phyloP scores from a whole-genome alignment of 2,888 invertebrate species.

The Antheraea yamamai region DNA sequence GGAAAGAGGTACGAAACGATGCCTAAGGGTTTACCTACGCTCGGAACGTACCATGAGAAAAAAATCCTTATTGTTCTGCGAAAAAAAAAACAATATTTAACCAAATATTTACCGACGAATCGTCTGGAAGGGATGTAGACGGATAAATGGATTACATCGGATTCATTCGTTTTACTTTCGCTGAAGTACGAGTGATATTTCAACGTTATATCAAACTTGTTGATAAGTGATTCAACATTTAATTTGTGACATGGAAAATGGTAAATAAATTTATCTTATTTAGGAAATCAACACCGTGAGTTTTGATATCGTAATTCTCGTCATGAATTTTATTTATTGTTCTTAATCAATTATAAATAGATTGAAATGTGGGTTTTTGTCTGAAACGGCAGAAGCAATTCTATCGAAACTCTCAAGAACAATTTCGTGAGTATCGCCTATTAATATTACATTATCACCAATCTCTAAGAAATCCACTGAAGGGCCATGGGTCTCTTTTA shows the following conservation, averaged over 20 bases:
- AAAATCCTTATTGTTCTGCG: neutral
- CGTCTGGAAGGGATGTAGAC: neutral
- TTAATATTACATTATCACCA: too few species aligned
- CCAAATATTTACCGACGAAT: constrained; percentile 11
- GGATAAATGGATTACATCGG: constrained; percentile 19
- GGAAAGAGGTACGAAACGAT: constrained; percentile 12
- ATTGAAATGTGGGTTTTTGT: too few species aligned
- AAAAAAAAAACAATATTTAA: constrained; percentile 13
- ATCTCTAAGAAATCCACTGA: too few species aligned
- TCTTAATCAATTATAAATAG: neutral
- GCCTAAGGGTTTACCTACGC: constrained; percentile 6
- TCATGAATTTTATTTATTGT: neutral
- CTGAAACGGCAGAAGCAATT: too few species aligned
- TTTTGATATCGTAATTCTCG: neutral
- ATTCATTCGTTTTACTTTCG: constrained; percentile 19
- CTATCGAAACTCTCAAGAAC: too few species aligned
- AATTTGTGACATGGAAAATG: neutral
- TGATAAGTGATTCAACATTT: neutral
- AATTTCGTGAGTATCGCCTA: too few species aligned
- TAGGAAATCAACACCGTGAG: neutral
- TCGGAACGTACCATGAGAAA: neutral
- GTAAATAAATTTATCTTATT: neutral
- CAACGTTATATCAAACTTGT: neutral
- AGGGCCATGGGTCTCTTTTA: too few species aligned
- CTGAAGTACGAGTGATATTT: constrained; percentile 4